These are phyloP conservation scores for Thalassoma bifasciatum DNA, from an alignment of 2,113 vertebrate species.

Conservation along the genomic window DNA sequence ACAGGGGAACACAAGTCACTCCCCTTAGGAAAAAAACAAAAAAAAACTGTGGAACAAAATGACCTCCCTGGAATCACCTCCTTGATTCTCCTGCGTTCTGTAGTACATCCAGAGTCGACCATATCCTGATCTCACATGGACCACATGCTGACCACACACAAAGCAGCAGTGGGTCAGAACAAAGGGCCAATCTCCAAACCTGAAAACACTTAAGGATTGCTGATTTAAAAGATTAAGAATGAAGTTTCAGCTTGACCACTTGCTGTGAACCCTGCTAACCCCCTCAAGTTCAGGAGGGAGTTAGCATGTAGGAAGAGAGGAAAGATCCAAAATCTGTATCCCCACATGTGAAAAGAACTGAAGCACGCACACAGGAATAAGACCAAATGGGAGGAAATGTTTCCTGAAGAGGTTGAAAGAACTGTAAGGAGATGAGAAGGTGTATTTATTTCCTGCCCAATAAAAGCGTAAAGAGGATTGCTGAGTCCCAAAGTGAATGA, in stretches of 20 bases:
- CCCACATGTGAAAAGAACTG: conserved; percentile 14
- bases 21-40: too few species aligned
- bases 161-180: conserved; percentile 27
- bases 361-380: conserved; percentile 14
- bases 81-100: conserved; percentile 35
- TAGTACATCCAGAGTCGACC: conserved; percentile 6
- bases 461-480: conserved; percentile 41
- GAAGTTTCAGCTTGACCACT: conserved; percentile 10
- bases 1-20: too few species aligned
- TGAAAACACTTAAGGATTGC: background rate
- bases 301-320: background rate
- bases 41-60: conserved; percentile 12
- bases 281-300: conserved; percentile 6
- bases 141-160: conserved; percentile 63
- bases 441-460: conserved; percentile 54
- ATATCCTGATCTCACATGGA: conserved; percentile 43
- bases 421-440: conserved; percentile 44
- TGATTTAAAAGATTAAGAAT: conserved; percentile 34
- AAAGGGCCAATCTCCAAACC: conserved; percentile 11
- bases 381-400: conserved; percentile 50
- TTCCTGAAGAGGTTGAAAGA: conserved; percentile 35
- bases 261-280: background rate
- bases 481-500: conserved; percentile 55
- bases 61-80: conserved; percentile 23
- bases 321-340: background rate